Conservation (phyloP, 2,797 vertebrate genomes). For the Novumbra hubbsi region DNA sequence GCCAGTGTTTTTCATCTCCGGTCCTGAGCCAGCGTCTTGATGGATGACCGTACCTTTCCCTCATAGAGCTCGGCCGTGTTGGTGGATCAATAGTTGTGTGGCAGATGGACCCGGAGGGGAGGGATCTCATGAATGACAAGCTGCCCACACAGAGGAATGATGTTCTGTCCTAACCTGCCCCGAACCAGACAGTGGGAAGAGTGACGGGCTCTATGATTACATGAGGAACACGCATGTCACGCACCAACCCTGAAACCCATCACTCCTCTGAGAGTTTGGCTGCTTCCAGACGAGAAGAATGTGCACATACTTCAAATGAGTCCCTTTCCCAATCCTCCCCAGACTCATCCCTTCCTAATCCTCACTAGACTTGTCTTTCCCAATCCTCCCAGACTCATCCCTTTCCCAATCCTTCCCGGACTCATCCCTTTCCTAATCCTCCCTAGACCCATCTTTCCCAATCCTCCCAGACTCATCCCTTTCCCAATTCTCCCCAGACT, state of each 20-base stretch:
- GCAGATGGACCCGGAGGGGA: conserved; percentile 17
- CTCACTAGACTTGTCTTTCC: no score
- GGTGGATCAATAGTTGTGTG: conserved; percentile 51
- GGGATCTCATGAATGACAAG: conserved; percentile 34
- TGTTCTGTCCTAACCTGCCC: conserved; percentile 19
- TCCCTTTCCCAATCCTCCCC: neutral
- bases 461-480: no score
- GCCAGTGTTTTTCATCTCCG: conserved; percentile 50
- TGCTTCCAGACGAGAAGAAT: conserved; percentile 25
- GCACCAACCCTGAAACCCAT: conserved; percentile 27
- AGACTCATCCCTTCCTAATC: no score
- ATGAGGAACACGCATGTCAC: conserved; percentile 38
- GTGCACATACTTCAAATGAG: conserved; percentile 24
- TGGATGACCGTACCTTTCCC: conserved; percentile 43
- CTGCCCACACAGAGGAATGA: conserved; percentile 37
- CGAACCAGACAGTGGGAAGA: conserved; percentile 15
- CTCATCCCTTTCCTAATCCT: no score
- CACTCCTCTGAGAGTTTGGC: conserved; percentile 27
- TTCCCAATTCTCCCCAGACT: neutral
- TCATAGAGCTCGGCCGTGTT: conserved; percentile 19
- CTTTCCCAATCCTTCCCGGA: neutral
- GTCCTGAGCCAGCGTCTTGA: conserved; percentile 35
- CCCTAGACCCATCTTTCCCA: neutral
- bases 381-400: neutral
- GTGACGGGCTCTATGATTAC: conserved; percentile 41